Conservation (phyloP, 2,888 invertebrate species). For the Agrochola circellaris region DNA sequence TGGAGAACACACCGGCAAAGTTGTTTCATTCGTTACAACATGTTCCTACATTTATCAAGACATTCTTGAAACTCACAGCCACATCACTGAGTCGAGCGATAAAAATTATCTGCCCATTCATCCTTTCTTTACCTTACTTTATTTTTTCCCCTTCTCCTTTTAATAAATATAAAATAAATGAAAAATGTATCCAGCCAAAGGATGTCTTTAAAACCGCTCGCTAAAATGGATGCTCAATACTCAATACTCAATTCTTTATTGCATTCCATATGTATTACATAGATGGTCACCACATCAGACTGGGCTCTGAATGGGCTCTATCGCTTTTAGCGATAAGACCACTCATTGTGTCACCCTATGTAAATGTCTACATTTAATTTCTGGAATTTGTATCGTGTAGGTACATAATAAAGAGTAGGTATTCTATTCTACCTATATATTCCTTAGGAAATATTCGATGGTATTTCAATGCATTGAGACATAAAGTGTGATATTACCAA, state of each 20-base stretch:
- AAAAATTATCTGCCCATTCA: background rate
- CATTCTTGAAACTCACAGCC: background rate
- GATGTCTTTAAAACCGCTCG: too few relatives aligned
- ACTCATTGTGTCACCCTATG: background rate
- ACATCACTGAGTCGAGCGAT: background rate
- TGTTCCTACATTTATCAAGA: background rate
- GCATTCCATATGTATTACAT: too few relatives aligned
- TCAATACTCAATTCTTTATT: too few relatives aligned
- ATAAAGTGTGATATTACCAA: slow-evolving; percentile 73
- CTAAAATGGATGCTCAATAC: too few relatives aligned
- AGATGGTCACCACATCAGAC: too few relatives aligned
- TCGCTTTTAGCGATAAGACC: too few relatives aligned
- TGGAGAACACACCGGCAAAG: background rate
- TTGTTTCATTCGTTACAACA: background rate
- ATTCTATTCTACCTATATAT: background rate
- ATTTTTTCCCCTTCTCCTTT: background rate
- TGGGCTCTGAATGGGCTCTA: too few relatives aligned
- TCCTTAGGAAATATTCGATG: background rate
- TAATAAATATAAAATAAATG: too few relatives aligned
- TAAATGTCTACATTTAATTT: background rate
- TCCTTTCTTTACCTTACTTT: too few relatives aligned
- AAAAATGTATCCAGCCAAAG: too few relatives aligned
- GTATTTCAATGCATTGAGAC: background rate
- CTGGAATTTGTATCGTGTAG: background rate
- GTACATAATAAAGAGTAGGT: background rate